Conservation (phyloP, 2,888 invertebrate species). For the Anthophora plumipes region DNA sequence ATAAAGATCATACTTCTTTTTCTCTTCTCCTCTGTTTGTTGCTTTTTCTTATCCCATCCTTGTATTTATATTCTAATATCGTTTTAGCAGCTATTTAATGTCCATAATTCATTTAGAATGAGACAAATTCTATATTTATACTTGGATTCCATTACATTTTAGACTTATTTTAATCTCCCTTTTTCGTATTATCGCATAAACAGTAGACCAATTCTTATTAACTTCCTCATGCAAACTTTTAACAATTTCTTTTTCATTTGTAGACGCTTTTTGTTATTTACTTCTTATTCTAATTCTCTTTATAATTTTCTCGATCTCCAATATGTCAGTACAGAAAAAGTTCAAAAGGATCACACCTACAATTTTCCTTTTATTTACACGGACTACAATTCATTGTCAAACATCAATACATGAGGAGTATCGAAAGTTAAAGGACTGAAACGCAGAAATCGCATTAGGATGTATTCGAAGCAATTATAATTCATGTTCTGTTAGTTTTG, state of each 20-base stretch:
- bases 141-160: background rate
- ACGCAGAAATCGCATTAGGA: background rate
- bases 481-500: background rate
- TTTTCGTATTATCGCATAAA: background rate
- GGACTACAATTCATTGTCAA: background rate
- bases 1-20: constrained; percentile 67
- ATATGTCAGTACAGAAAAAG: background rate
- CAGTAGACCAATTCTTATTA: background rate
- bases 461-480: background rate
- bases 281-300: background rate
- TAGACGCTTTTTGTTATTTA: background rate
- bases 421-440: constrained; percentile 2
- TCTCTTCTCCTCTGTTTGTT: background rate
- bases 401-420: background rate
- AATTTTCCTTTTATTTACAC: background rate
- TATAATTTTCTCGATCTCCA: background rate
- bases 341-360: background rate
- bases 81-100: constrained; percentile 77
- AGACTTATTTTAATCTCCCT: background rate
- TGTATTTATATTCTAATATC: constrained; percentile 50
- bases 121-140: background rate
- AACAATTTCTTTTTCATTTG: background rate
- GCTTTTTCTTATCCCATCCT: constrained; percentile 20
- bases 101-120: constrained; percentile 68
- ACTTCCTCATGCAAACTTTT: background rate